These are phyloP conservation scores for Epinotia nisella DNA, from an alignment of 2,888 invertebrate species.

Conservation along the genomic window DNA sequence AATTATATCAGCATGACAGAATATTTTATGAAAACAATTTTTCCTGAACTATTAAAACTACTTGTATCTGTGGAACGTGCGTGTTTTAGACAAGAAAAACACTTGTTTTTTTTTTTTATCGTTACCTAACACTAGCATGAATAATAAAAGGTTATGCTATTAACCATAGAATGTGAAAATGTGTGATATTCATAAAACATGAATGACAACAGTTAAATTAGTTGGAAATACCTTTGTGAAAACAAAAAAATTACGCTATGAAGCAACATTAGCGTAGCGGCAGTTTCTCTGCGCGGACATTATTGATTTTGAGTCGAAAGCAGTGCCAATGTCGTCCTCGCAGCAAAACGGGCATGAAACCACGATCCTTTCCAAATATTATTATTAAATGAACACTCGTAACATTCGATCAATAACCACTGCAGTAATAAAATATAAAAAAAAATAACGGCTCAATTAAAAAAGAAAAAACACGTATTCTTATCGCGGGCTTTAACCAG, in stretches of 20 bases:
- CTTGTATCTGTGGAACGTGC: not conserved
- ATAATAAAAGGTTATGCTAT: constrained; percentile 19
- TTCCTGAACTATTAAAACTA: constrained; percentile 10
- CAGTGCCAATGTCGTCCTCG: constrained; percentile 55
- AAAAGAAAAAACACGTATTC: constrained; percentile 4
- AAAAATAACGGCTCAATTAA: constrained; percentile 5
- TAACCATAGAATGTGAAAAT: not conserved
- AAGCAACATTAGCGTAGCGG: constrained; percentile 50
- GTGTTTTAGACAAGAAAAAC: not conserved
- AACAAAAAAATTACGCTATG: constrained; percentile 37
- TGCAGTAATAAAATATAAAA: constrained; percentile 31
- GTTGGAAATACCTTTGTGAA: not conserved
- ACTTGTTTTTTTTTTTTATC: constrained; percentile 24
- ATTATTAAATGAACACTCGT: constrained; percentile 39
- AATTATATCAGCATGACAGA: constrained; percentile 27
- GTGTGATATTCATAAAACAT: not conserved
- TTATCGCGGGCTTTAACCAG: constrained; percentile 48
- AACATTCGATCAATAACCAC: constrained; percentile 32
- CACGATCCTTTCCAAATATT: constrained; percentile 20
- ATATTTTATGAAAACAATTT: constrained; percentile 12
- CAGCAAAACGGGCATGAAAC: constrained; percentile 44
- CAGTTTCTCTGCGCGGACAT: constrained; percentile 69
- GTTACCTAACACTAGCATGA: constrained; percentile 36
- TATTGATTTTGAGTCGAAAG: constrained; percentile 74
- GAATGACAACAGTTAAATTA: not conserved